Evolutionary conservation across 2,888 invertebrate species (phyloP), one percentile per base, ranked within the genome.

Genomic region (Cecidostiba fungosa): DNA sequence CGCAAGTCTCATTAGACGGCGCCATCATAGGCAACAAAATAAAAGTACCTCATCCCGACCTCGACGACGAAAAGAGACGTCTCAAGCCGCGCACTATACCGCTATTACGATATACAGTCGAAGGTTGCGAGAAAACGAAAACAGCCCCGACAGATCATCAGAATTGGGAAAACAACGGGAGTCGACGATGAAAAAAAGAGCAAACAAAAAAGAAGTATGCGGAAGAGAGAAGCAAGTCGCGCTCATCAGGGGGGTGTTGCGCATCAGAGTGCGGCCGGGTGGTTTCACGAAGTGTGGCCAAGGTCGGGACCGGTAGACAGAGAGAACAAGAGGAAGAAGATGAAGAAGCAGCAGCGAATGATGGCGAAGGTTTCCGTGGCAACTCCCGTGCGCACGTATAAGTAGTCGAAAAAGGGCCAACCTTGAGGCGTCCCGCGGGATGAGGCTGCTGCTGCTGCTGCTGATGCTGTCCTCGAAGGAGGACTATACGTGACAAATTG

Each of bases 301-400:
- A 92, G 92, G 92, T 92, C 92, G 92, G 91, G 91, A 89, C 89
- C 89, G 88, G 89, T 90, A 91, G 91, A 91, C 89, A 89, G 82
- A 39, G 70, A 70, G 16, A 59, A 59, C 29, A 66, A 66, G 10
- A 54, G 16, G 74, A 74, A 47, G 43, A 81, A 29, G 72, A 78
- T 54, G 32, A 76, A 79, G 39, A 72, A n/a, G 50, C n/a, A 74
- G 50, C 26, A 36, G n/a, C 32, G 47, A 23, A 43, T 19, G 32
- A 26, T 19, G 72, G 72, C 39, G 69, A 77, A 77, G 81, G 81
- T 78, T 73, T 73, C 85, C 85, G 36, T 77, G 80, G 80, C 77
- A 85, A 85, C 77, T 66, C 39, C 72, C 32, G n/a, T 69, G 12
- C 72, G 23, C 59, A 10, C 87, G 29, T 81, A 4, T 23, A 8